Percentiles rank a stretch among this genome's conserved stretches.
Conservation (phyloP, 2,888 invertebrate species). For the Tenthredo notha region DNA sequence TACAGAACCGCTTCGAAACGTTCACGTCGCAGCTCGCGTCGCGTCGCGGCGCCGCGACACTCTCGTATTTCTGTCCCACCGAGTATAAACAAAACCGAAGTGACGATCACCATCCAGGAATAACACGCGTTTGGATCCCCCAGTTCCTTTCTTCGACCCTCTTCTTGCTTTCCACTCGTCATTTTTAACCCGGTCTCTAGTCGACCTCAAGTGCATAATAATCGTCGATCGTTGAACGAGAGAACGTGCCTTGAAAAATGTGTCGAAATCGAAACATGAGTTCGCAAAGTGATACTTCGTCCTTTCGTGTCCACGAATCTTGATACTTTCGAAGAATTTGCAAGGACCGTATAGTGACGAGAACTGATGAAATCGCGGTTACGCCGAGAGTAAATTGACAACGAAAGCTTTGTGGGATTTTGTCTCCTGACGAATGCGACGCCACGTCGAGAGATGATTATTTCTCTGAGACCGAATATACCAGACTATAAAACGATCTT, state of each 20-base stretch:
- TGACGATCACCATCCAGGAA: conserved; percentile 75
- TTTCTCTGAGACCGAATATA: conserved; percentile 63
- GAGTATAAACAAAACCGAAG: conserved; percentile 75
- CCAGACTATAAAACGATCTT: conserved; percentile 77
- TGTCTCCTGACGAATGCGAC: conserved; percentile 69
- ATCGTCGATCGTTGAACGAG: background rate
- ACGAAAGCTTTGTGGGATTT: conserved; percentile 75
- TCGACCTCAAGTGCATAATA: background rate
- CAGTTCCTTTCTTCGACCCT: conserved; percentile 31
- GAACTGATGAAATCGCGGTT: conserved; percentile 59
- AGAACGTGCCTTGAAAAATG: background rate
- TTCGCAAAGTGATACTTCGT: background rate
- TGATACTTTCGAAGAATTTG: background rate
- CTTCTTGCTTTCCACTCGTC: conserved; percentile 2
- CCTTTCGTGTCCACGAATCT: background rate
- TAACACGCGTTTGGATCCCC: conserved; percentile 63
- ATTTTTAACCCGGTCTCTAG: background rate
- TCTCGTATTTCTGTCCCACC: conserved; percentile 76
- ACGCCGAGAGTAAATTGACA: conserved; percentile 74
- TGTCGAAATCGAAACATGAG: background rate
- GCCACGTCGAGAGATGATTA: conserved; percentile 66
- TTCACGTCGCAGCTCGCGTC: conserved; percentile 64
- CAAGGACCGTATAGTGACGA: background rate
- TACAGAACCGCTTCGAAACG: conserved; percentile 11
- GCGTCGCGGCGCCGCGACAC: conserved; percentile 69